These are phyloP conservation scores for Amitus sp. DNA, from an alignment of 2,888 invertebrate species.

Conservation along the genomic window DNA sequence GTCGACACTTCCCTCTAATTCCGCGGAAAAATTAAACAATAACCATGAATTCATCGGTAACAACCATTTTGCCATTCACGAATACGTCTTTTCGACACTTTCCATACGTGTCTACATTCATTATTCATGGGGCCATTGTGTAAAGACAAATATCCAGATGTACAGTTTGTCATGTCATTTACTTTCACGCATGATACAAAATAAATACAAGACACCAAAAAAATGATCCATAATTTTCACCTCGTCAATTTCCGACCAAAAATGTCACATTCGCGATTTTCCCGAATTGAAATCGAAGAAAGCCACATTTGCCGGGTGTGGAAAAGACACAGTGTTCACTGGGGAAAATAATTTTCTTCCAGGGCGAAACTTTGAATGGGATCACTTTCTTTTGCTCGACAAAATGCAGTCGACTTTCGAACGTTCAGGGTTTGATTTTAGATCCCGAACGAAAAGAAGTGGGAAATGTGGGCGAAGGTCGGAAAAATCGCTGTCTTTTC, in stretches of 20 bases:
- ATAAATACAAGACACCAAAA: not conserved
- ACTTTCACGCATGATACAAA: not conserved
- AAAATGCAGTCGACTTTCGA: not conserved
- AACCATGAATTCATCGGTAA: not conserved
- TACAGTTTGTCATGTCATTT: constrained; percentile 2
- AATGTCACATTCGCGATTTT: no score
- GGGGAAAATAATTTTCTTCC: not conserved
- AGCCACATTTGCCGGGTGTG: no score
- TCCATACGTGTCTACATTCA: constrained; percentile 6
- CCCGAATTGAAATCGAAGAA: no score
- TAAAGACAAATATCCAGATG: constrained; percentile 2
- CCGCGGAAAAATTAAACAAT: no score
- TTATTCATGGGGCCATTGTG: constrained; percentile 9
- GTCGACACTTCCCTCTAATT: no score
- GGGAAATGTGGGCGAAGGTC: no score
- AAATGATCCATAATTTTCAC: no score
- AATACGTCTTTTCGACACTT: constrained; percentile 12
- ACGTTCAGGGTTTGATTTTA: not conserved
- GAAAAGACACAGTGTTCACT: not conserved
- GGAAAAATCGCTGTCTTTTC: constrained; percentile 55
- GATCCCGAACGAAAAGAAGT: no score
- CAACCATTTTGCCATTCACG: not conserved
- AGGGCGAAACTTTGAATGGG: not conserved
- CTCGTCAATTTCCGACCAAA: no score
- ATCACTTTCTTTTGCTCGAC: not conserved